Percentiles rank a stretch among this genome's conserved stretches.
These are phyloP conservation scores for Dryocosmus kuriphilus DNA, from an alignment of 2,888 invertebrate species.

Conservation along the genomic window DNA sequence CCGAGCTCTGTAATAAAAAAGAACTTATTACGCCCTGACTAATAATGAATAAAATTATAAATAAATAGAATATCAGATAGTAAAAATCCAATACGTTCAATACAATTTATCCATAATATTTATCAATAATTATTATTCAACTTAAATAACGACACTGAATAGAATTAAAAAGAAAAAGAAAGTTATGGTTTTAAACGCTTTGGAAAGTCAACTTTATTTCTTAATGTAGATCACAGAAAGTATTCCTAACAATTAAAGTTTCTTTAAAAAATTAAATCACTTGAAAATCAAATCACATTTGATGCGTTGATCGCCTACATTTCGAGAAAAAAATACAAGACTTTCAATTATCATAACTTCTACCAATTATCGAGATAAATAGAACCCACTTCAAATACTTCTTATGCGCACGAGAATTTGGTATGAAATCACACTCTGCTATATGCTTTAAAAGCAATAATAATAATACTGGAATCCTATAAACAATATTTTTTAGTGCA, in stretches of 20 bases:
- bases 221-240: constrained; percentile 37
- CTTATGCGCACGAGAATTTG: background rate
- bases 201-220: constrained; percentile 36
- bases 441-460: background rate
- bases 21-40: no score
- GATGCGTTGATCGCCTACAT: background rate
- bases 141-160: no score
- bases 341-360: no score
- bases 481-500: background rate
- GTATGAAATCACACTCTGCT: background rate
- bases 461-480: background rate
- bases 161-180: no score
- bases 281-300: constrained; percentile 14
- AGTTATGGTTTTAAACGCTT: constrained; percentile 1
- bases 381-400: no score
- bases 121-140: no score
- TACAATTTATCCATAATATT: no score
- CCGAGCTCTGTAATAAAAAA: no score
- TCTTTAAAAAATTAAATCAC: background rate
- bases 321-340: background rate
- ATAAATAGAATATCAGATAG: no score
- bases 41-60: no score
- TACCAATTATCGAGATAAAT: no score
- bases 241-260: constrained; percentile 21
- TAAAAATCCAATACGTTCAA: no score